Base-by-base conservation (phyloP, 1,140 invertebrate species). In the Drosophila setifemur region DNA sequence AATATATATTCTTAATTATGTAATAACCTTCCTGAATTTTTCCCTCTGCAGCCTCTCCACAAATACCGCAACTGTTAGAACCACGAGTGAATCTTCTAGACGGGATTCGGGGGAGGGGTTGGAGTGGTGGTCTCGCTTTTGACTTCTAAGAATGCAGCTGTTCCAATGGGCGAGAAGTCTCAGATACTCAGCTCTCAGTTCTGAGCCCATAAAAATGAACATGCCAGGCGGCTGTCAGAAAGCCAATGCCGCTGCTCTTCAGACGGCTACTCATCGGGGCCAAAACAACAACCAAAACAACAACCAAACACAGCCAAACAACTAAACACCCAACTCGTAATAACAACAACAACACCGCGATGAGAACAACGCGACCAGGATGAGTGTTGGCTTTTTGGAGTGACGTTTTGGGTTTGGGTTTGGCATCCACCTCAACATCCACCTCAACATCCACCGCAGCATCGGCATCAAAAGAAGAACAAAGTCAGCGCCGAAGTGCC, bases 181-280 rank as follows among this genome's bases (percentile, higher is more conserved):
- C n/a, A n/a, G n/a, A n/a, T n/a, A n/a, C n/a, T 14, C 50, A 40
- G 2, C 50, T 14, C 14, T 1, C 44, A 7, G 7, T 28, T 49
- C n/a, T 49, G 47, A 45, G 67, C 48, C 52, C 79, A 79, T 83
- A 83, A 75, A 83, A 86, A 72, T 75, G 79, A 74, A 83, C 60
- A 86, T 75, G 79, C 74, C 79, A 79, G 47, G 79, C 70, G 60
- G 71, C 79, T 83, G 79, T 83, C 79, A 83, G 67, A 72, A 71
- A 71, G 73, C 68, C 74, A 61, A 78, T 71, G 74, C 50, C 73
- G 42, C 23, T 49, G 70, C 45, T 70, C 50, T 63, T 64, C 69
- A 83, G 77, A 72, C 78, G 67, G 77, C 78, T 83, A 82, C 78
- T 85, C 78, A 82, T 14, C 18, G 25, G 26, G 16, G 14, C 52